Percentiles rank a stretch among this genome's conserved stretches.
These are phyloP conservation scores for Gastrophryne carolinensis DNA, from an alignment of 2,797 vertebrate genomes.

Conservation along the genomic window DNA sequence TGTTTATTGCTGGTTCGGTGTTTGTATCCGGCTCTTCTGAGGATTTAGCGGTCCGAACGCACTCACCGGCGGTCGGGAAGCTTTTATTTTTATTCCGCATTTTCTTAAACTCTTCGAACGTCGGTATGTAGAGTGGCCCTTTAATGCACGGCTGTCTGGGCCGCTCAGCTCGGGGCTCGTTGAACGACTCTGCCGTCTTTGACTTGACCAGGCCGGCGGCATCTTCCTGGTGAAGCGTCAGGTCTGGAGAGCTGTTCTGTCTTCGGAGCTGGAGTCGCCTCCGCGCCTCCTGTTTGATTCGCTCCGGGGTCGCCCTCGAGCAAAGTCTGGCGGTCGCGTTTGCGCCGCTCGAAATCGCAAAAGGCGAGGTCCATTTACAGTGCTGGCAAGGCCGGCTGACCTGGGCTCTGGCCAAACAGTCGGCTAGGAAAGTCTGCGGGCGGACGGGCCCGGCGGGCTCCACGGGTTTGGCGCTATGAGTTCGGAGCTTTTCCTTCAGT, in stretches of 20 bases:
- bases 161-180: slow-evolving; percentile 40
- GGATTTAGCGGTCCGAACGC: background rate
- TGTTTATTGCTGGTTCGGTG: background rate
- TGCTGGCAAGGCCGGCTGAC: slow-evolving; percentile 53
- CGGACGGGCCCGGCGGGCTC: slow-evolving; percentile 74
- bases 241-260: slow-evolving; percentile 81
- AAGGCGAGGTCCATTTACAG: slow-evolving; percentile 51
- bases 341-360: slow-evolving; percentile 47
- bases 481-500: slow-evolving; percentile 80
- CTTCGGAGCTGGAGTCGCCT: slow-evolving; percentile 76
- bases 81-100: slow-evolving; percentile 75
- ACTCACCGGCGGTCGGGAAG: background rate
- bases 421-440: slow-evolving; percentile 65
- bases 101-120: slow-evolving; percentile 86
- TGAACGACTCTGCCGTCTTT: slow-evolving; percentile 72
- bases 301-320: slow-evolving; percentile 72
- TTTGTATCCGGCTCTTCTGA: slow-evolving; percentile 33
- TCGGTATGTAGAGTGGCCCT: slow-evolving; percentile 79
- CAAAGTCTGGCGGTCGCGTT: slow-evolving; percentile 53
- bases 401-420: slow-evolving; percentile 39
- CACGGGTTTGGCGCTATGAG: slow-evolving; percentile 72
- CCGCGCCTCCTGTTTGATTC: slow-evolving; percentile 83
- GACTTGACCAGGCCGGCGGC: slow-evolving; percentile 63
- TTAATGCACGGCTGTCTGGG: slow-evolving; percentile 57
- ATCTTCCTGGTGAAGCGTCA: slow-evolving; percentile 65